phyloP scores from a whole-genome alignment of 2,888 invertebrate species.

The Tuberolachnus salignus region DNA sequence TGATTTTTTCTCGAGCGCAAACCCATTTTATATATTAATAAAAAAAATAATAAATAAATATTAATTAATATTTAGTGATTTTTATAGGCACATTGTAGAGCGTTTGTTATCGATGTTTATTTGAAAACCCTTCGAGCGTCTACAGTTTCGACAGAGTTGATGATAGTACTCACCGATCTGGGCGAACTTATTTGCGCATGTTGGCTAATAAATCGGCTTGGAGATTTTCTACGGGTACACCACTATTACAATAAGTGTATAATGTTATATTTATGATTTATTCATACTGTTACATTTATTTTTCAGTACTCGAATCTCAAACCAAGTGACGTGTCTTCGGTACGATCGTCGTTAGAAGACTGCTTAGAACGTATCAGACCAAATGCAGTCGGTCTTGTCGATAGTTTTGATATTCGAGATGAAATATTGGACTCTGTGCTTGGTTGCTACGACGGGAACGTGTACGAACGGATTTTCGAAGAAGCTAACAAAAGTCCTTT shows the following conservation, averaged over 20 bases:
- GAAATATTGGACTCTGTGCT: conserved; percentile 77
- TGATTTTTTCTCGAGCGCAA: too few relatives aligned
- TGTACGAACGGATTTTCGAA: conserved; percentile 79
- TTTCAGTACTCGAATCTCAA: conserved; percentile 72
- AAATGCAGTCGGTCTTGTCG: conserved; percentile 88
- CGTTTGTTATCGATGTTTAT: conserved; percentile 78
- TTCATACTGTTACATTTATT: conserved; percentile 59
- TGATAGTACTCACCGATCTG: conserved; percentile 71
- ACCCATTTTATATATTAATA: too few relatives aligned
- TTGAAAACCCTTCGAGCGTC: conserved; percentile 67
- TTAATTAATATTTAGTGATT: background rate
- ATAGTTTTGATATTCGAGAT: conserved; percentile 86
- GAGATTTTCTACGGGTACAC: conserved; percentile 78
- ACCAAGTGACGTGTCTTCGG: conserved; percentile 62
- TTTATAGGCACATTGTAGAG: conserved; percentile 77
- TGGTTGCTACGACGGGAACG: conserved; percentile 83
- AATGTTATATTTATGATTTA: background rate
- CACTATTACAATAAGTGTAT: background rate
- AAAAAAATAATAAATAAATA: too few relatives aligned
- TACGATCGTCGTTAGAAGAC: conserved; percentile 75
- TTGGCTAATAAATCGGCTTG: conserved; percentile 75
- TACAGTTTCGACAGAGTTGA: conserved; percentile 69
- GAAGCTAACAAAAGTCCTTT: conserved; percentile 82
- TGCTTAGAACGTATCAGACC: conserved; percentile 76
- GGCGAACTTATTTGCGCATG: conserved; percentile 80